Conservation (phyloP, 2,888 invertebrate species). For the Drosophila demipolita region DNA sequence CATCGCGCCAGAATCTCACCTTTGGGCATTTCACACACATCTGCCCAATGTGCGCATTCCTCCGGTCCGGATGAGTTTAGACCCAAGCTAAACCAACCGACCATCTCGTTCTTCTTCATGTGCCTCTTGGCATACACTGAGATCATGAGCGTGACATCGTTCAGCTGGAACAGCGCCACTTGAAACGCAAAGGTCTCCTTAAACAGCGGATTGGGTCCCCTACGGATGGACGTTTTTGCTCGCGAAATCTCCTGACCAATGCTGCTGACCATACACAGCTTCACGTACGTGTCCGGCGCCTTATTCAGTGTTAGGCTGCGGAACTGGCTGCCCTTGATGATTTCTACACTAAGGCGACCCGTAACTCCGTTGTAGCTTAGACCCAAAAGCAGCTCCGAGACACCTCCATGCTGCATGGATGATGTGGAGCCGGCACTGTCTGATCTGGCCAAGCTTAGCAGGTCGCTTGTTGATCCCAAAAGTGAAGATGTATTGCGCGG, state of each 20-base stretch:
- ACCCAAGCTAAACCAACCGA: constrained; percentile 98
- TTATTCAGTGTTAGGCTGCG: constrained; percentile 91
- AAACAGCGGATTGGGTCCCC: constrained; percentile 97
- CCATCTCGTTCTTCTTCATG: constrained; percentile 97
- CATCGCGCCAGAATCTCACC: constrained; percentile 97
- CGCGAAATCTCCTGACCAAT: constrained; percentile 97
- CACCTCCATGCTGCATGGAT: constrained; percentile 95
- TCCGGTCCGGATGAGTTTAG: constrained; percentile 96
- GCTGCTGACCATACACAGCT: constrained; percentile 95
- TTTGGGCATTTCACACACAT: constrained; percentile 93
- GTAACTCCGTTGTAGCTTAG: constrained; percentile 97
- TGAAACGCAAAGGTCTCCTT: constrained; percentile 99
- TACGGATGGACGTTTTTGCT: constrained; percentile 95
- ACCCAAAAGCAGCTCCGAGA: constrained; percentile 95
- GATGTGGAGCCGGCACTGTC: constrained; percentile 97
- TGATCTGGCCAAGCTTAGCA: constrained; percentile 93
- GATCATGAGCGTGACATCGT: constrained; percentile 97
- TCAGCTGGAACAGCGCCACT: constrained; percentile 97
- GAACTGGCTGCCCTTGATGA: constrained; percentile 89
- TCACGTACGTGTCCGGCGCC: constrained; percentile 97
- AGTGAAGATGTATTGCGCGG: constrained; percentile 88
- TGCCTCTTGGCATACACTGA: constrained; percentile 97
- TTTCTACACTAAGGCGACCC: constrained; percentile 96
- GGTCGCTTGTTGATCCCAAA: constrained; percentile 87
- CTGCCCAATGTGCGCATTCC: constrained; percentile 96